Base-by-base conservation (phyloP, 2,888 invertebrate genomes). In the Calameuta pallipes region DNA sequence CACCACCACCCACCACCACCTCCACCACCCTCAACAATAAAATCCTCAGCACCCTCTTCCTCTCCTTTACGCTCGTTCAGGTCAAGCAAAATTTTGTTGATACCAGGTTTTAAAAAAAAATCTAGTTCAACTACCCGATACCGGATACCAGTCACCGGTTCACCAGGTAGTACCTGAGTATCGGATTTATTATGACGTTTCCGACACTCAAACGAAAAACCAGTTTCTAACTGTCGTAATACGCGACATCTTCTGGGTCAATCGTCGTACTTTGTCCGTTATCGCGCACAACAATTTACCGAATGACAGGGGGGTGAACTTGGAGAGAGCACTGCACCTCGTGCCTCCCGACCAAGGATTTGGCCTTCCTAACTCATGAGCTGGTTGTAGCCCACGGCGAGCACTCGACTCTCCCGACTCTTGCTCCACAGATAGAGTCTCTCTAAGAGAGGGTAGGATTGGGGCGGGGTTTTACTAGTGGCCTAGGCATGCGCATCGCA, bases 401-500 rank as follows among this genome's bases (percentile, higher is more conserved):
- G 56, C 56, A 56, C 56, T 56, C 56, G 56, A 56, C 56, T 56
- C 56, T 56, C 56, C 56, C 56, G 56, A 56, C 56, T 56, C 56
- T 56, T 9, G 56, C 56, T 56, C 56, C 56, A 56, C 56, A 9
- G 56, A 56, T 56, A 56, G 56, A 30, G 70, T 31, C 13, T 13
- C 71, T 31, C 71, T 1, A 75, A 76, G 75, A 77, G 37, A 68
- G 80, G 71, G 71, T 31, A 80, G 74, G 79, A 76, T 69, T 75
- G 79, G 79, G 85, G 85, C 86, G 87, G 86, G 81, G 86, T 74
- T 78, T 69, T 41, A 69, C 73, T 74, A 56, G 56, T 56, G 56
- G 23, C 79, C 80, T 78, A 85, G 89, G 90, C 89, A 81, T 87
- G 89, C 90, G 89, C 86, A 74, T 79, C 79, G 78, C 77, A 77